Conservation (phyloP, 2,113 vertebrate genomes). For the Cranoglanis bouderius region DNA sequence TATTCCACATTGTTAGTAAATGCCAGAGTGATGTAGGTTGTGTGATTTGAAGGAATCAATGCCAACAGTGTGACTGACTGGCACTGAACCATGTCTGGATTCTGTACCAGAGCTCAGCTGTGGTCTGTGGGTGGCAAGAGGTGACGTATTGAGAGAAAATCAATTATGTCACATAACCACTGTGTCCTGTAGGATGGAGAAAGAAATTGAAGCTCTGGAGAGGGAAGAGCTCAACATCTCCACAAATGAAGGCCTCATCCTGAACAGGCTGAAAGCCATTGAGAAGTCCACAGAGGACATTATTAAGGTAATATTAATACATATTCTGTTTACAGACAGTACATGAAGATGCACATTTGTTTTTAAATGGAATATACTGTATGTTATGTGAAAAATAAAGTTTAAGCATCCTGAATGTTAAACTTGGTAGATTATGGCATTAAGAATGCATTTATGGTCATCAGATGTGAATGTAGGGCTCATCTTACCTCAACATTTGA, state of each 20-base stretch:
- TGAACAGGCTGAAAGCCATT: constrained; percentile 82
- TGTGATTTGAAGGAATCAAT: constrained; percentile 7
- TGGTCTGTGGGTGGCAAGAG: background rate
- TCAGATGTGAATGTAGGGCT: background rate
- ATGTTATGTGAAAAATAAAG: background rate
- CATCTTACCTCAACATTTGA: constrained; percentile 24
- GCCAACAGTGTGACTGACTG: constrained; percentile 3
- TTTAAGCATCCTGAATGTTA: background rate
- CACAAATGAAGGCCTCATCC: constrained; percentile 81
- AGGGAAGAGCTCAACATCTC: constrained; percentile 83
- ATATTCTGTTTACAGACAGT: background rate
- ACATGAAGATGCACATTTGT: background rate
- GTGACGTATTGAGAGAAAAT: background rate
- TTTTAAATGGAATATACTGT: background rate
- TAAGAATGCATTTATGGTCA: background rate
- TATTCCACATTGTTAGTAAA: constrained; percentile 25
- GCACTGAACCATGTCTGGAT: constrained; percentile 13
- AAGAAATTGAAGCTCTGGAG: constrained; percentile 85
- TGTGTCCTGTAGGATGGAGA: constrained; percentile 77
- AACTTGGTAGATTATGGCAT: background rate
- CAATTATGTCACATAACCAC: background rate
- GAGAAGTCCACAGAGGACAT: constrained; percentile 86
- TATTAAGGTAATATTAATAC: constrained; percentile 76
- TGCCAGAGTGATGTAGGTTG: constrained; percentile 12
- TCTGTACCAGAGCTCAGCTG: background rate